Evolutionary conservation across 2,888 invertebrate species (phyloP), one percentile per base, ranked within the genome.

Genomic region (Trachelus tabidus): DNA sequence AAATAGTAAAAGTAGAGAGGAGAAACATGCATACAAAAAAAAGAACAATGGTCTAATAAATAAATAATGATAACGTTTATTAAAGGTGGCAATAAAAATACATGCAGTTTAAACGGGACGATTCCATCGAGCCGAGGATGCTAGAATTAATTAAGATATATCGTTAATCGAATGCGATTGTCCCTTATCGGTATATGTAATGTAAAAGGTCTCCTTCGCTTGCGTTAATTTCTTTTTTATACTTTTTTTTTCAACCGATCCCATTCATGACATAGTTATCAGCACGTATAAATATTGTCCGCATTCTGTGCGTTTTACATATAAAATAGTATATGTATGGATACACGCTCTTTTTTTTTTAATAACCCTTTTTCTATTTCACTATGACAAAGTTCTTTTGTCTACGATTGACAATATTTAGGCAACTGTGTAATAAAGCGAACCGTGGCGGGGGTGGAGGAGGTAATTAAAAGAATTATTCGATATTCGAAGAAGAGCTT

Each of bases 401-500:
- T 31, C 34, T 71, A 71, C 71, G 15, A 31, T 71, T 85, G 89
- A 89, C 89, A 89, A 89, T 89, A 89, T 86, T 84, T 79, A 81
- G 79, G 85, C 79, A 79, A 82, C 56, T 83, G 79, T 82, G 78
- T 75, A 71, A 80, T 78, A 75, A 81, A 80, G 77, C 78, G 78
- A 69, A 76, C 69, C 69, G 56, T 0, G 23, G 9, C 56, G 23
- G 56, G 23, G 56, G 23, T 56, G 56, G 23, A 56, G 56, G 56
- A 56, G 56, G 23, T 23, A 56, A 56, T 56, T 56, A 56, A 23
- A 69, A 82, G 79, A 77, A 75, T 82, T 84, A 84, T 84, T 84
- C 81, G 82, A 84, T 85, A 86, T 84, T 86, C 80, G 80, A 87
- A 85, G 80, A 87, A 85, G 89, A 87, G 88, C 89, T 89, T 87